Base-by-base conservation (phyloP, 2,888 invertebrate species). In the Lamellibrachia satsuma region DNA sequence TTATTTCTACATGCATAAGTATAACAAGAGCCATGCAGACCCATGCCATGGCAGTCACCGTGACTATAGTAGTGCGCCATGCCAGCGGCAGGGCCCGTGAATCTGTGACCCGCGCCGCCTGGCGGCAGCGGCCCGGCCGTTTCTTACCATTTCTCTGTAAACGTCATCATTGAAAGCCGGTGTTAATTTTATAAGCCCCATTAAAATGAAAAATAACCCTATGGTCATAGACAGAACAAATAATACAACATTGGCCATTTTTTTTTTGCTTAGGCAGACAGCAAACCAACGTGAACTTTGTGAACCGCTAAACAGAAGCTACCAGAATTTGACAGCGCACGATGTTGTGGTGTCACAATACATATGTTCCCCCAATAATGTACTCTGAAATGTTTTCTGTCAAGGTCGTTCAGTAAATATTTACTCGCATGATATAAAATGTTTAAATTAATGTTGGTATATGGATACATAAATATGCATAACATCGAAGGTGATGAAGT, bases 161-260 rank as follows among this genome's bases (percentile, higher is more conserved):
- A 99, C 97, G 97, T 99, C 99, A 97, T 98, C 98, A 95, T 98
- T 99, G 94, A 99, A 97, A 95, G 98, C 97, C 94, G 98, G 98
- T 94, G 99, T 98, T 94, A 99, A 97, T 97, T 99, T 99, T 96
- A 99, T 98, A 93, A 98, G 98, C 93, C 99, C 99, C 94, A 99
- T 98, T 96, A 99, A 99, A 96, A 99, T 98, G 97, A 99, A 99
- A 97, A 99, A 99, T 95, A 99, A 97, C 93, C 99, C 99, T 96
- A 99, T 97, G 92, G 99, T 97, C 95, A 99, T 97, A 92, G 99
- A 99, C 95, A 99, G 97, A 96, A 98, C 98, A 97, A 98, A 98
- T 94, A 99, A 90, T 55, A 94, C 94, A 52, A 93, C 93, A 91
- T 94, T 94, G 15, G 94, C 94, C 94, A 94, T 94, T 22, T 90